Conservation (phyloP, 2,797 vertebrate species). For the Heteromormyrus szaboi region DNA sequence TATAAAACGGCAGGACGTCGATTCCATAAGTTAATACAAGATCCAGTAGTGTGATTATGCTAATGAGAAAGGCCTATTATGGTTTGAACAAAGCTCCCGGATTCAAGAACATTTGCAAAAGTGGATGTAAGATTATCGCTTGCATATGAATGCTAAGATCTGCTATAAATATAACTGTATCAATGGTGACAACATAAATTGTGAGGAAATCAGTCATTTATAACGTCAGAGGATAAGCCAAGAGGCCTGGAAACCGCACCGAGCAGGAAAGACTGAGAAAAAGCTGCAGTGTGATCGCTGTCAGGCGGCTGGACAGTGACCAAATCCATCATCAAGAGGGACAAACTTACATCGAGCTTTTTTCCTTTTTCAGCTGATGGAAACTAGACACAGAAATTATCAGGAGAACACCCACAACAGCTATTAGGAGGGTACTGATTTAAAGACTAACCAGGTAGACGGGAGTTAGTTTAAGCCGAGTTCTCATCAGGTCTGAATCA, state of each 20-base stretch:
- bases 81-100: background rate
- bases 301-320: background rate
- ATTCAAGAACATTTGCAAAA: constrained; percentile 5
- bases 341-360: background rate
- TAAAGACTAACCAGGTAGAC: background rate
- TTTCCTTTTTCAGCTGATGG: background rate
- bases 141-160: constrained; percentile 5
- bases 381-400: background rate
- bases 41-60: background rate
- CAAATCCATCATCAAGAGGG: background rate
- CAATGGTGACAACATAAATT: constrained; percentile 3
- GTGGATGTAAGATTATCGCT: background rate
- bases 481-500: background rate
- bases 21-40: constrained; percentile 6
- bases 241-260: background rate
- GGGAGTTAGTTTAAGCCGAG: background rate
- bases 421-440: background rate
- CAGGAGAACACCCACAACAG: background rate
- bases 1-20: background rate
- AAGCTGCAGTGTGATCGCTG: background rate
- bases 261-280: background rate
- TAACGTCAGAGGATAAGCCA: background rate
- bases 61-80: background rate
- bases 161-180: constrained; percentile 1
- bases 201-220: constrained; percentile 6